Percentiles rank a stretch among this genome's conserved stretches.
These are phyloP conservation scores for Tipula unca DNA, from an alignment of 2,888 invertebrate genomes.

Conservation along the genomic window DNA sequence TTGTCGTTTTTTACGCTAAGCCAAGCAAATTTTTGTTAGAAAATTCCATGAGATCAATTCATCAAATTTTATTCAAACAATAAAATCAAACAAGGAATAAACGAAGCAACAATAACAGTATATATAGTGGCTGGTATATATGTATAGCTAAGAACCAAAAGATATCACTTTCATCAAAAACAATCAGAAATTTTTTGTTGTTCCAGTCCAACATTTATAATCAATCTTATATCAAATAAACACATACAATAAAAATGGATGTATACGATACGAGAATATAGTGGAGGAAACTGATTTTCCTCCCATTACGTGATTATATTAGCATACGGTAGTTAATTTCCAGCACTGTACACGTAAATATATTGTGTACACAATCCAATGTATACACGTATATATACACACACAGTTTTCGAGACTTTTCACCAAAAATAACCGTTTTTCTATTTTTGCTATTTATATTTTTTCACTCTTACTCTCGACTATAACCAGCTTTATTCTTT, in stretches of 20 bases:
- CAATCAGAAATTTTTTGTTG: not conserved
- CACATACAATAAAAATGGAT: not conserved
- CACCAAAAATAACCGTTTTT: not conserved
- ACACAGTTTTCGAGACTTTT: not conserved
- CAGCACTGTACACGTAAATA: not conserved
- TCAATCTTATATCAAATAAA: constrained; percentile 14
- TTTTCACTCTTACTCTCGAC: not conserved
- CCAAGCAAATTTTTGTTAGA: not conserved
- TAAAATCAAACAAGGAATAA: not conserved
- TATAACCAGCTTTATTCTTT: not conserved
- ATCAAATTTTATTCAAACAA: constrained; percentile 8
- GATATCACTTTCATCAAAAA: not conserved
- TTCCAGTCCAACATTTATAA: not conserved
- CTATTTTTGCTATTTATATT: too few species aligned
- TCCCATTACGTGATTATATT: not conserved
- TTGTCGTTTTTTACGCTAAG: not conserved
- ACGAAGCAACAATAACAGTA: not conserved
- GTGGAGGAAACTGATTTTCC: not conserved
- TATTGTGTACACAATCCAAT: too few species aligned
- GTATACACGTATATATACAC: too few species aligned
- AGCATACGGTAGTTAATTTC: not conserved
- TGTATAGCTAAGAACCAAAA: not conserved
- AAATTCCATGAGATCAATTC: not conserved
- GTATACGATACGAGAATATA: not conserved
- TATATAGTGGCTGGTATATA: not conserved